These are phyloP conservation scores for Leistus spinibarbis DNA, from an alignment of 2,888 invertebrate genomes.

Conservation along the genomic window DNA sequence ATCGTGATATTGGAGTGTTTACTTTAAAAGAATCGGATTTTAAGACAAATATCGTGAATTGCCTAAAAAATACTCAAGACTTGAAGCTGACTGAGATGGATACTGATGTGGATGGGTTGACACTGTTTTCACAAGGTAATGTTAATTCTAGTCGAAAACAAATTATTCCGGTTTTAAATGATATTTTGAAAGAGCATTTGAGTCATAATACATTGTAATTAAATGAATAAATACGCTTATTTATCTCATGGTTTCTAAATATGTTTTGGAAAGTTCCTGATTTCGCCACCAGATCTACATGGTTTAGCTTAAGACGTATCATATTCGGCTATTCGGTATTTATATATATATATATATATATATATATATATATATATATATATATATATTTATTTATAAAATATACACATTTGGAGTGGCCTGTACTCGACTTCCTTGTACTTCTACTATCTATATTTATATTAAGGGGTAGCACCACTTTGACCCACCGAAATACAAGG, in stretches of 20 bases:
- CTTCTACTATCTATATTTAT: too few species aligned
- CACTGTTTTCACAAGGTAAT: slow-evolving; percentile 65
- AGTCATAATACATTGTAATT: neutral
- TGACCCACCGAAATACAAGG: too few species aligned
- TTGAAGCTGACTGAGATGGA: slow-evolving; percentile 54
- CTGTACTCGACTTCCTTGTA: too few species aligned
- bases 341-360: too few species aligned
- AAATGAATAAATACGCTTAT: neutral
- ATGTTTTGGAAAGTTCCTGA: neutral
- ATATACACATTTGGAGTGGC: too few species aligned
- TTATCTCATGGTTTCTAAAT: neutral
- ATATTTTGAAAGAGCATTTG: slow-evolving; percentile 13
- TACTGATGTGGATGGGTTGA: slow-evolving; percentile 56
- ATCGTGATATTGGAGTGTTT: slow-evolving; percentile 67
- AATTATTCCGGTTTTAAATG: slow-evolving; percentile 60
- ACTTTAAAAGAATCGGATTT: slow-evolving; percentile 52
- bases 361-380: too few species aligned
- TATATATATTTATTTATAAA: too few species aligned
- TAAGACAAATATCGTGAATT: slow-evolving; percentile 51
- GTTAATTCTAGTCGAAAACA: slow-evolving; percentile 70
- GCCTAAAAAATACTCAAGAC: slow-evolving; percentile 47
- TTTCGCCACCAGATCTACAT: neutral
- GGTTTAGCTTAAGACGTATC: neutral
- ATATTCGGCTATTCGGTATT: too few species aligned
- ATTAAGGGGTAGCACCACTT: too few species aligned